phyloP scores from a whole-genome alignment of 2,797 vertebrate species.

The Clarias pachynema region DNA sequence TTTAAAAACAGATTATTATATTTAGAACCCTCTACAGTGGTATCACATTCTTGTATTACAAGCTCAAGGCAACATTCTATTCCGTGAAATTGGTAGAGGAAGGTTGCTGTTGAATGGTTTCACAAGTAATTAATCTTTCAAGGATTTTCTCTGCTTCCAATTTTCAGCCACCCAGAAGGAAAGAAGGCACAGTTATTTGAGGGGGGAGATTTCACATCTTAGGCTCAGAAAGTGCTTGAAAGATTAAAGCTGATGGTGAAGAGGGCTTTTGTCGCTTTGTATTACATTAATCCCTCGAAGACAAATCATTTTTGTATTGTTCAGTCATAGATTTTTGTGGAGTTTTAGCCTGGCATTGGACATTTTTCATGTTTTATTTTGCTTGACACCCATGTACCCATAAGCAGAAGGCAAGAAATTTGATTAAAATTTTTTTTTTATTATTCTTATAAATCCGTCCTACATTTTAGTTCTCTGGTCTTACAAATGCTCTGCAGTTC shows the following conservation, averaged over 20 bases:
- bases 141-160: conserved; percentile 59
- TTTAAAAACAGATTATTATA: conserved; percentile 46
- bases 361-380: conserved; percentile 28
- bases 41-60: conserved; percentile 45
- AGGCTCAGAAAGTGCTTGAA: conserved; percentile 50
- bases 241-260: conserved; percentile 53
- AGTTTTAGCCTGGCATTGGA: conserved; percentile 10
- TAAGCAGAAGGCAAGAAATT: not conserved
- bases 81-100: conserved; percentile 55
- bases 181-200: conserved; percentile 41
- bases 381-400: conserved; percentile 8
- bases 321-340: not conserved
- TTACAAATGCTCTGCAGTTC: not conserved
- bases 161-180: conserved; percentile 59
- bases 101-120: conserved; percentile 52
- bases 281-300: conserved; percentile 45
- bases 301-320: conserved; percentile 40
- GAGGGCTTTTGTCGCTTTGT: conserved; percentile 39
- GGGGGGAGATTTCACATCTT: conserved; percentile 49
- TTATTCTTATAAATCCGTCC: not conserved
- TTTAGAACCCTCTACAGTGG: conserved; percentile 36
- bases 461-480: not conserved
- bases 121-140: conserved; percentile 63
- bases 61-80: conserved; percentile 51
- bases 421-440: not conserved